Evolutionary conservation across 2,797 vertebrate species (phyloP).

Genomic region (Chloroceryle amazona): DNA sequence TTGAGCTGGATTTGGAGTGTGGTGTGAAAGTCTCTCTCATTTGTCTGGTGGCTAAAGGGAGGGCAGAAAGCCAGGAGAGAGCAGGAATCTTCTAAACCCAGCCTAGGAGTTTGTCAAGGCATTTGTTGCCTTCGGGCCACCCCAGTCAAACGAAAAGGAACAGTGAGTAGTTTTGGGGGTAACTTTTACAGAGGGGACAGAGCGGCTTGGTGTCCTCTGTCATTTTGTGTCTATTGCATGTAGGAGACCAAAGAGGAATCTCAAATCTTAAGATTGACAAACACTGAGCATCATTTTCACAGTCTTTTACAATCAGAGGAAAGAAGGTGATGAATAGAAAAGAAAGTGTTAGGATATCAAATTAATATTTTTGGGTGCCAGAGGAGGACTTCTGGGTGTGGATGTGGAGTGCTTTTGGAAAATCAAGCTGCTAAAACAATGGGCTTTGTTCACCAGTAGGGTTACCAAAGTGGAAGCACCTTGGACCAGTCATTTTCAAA

Average conservation of each 20-base stretch:
- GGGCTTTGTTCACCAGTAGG: not conserved
- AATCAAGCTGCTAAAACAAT: not conserved
- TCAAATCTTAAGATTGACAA: fast-evolving
- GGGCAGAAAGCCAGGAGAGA: not conserved
- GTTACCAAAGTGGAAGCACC: not conserved
- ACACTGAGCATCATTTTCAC: not conserved
- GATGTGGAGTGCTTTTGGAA: not conserved
- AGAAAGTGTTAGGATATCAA: not conserved
- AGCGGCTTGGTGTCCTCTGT: not conserved
- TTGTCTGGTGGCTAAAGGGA: not conserved
- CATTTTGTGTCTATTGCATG: not conserved
- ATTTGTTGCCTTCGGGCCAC: fast-evolving
- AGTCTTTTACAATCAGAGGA: not conserved
- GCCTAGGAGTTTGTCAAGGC: not conserved
- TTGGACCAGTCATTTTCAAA: not conserved
- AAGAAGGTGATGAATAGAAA: not conserved
- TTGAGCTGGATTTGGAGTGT: conserved; percentile 6
- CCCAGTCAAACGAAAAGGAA: not conserved
- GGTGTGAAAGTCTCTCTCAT: not conserved
- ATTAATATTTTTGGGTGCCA: not conserved
- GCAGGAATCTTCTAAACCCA: not conserved
- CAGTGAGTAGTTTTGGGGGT: not conserved
- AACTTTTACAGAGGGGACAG: not conserved
- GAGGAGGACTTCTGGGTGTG: not conserved
- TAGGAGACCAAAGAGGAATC: not conserved